These are phyloP conservation scores for Notodonta dromedarius DNA, from an alignment of 2,888 invertebrate species.

Conservation along the genomic window DNA sequence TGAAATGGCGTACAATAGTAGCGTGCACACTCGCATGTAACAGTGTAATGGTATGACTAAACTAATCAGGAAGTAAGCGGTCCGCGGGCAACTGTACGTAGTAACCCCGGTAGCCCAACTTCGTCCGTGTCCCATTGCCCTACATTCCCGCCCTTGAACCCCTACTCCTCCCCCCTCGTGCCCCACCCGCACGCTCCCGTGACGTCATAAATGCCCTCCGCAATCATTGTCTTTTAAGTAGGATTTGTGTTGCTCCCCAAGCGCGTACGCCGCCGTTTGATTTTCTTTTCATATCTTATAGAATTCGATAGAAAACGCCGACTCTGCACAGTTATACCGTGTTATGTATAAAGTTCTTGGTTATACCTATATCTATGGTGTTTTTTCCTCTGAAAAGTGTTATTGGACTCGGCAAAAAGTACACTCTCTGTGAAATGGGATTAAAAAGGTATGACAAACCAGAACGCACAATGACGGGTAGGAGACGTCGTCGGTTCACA, in stretches of 20 bases:
- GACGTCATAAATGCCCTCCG: constrained; percentile 71
- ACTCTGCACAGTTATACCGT: too few species aligned
- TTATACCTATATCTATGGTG: too few species aligned
- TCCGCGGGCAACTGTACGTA: constrained; percentile 19
- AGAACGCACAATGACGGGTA: too few species aligned
- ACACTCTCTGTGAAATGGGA: too few species aligned
- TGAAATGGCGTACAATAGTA: too few species aligned
- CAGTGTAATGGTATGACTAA: constrained; percentile 31
- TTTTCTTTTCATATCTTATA: background rate
- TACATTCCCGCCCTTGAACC: constrained; percentile 80
- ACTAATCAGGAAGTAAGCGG: constrained; percentile 45
- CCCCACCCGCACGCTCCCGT: constrained; percentile 56
- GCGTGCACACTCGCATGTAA: background rate
- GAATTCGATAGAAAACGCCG: background rate
- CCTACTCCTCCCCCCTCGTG: constrained; percentile 48
- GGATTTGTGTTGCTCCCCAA: constrained; percentile 42
- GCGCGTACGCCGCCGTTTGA: background rate
- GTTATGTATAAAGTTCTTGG: too few species aligned
- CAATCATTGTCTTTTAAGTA: constrained; percentile 55
- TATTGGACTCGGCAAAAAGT: too few species aligned
- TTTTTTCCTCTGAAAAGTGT: too few species aligned
- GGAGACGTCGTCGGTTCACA: too few species aligned
- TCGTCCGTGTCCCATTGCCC: constrained; percentile 74
- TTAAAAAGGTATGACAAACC: too few species aligned
- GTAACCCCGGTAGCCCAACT: constrained; percentile 55